Evolutionary conservation across 2,888 invertebrate species (phyloP).

Genomic region (Hyposoter dolosus): DNA sequence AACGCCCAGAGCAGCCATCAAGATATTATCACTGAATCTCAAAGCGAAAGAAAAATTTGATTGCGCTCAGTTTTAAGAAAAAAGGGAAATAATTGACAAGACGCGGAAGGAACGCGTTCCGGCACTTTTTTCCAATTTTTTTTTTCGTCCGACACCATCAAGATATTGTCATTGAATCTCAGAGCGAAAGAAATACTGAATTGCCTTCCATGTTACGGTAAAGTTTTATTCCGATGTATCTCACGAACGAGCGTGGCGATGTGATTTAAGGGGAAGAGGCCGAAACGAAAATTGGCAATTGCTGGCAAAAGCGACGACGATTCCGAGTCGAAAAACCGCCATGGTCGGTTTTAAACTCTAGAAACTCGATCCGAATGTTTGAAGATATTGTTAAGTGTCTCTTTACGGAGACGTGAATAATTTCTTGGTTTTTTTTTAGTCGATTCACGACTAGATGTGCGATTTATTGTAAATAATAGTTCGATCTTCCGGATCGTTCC

Average conservation of each 20-base stretch:
- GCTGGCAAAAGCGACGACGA: background rate
- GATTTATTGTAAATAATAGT: constrained; percentile 55
- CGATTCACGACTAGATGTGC: constrained; percentile 25
- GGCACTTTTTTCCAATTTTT: background rate
- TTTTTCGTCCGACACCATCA: constrained; percentile 26
- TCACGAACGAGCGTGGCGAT: background rate
- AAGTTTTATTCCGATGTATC: constrained; percentile 20
- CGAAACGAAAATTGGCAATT: constrained; percentile 4
- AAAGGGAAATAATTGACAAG: background rate
- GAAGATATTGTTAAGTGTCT: background rate
- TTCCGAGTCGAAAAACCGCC: background rate
- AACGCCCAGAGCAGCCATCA: background rate
- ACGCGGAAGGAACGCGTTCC: background rate
- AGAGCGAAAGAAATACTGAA: background rate
- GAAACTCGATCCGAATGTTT: constrained; percentile 16
- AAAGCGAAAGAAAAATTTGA: background rate
- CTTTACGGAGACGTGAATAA: constrained; percentile 1
- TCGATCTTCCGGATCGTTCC: constrained; percentile 32
- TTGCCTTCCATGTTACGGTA: background rate
- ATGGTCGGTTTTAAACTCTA: background rate
- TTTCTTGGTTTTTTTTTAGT: constrained; percentile 9
- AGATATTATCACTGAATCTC: constrained; percentile 37
- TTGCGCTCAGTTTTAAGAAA: constrained; percentile 68
- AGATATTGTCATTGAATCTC: constrained; percentile 34
- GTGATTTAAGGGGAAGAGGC: constrained; percentile 8